Evolutionary conservation across 2,113 vertebrate genomes (phyloP).

Genomic region (Porphyrio hochstetteri): DNA sequence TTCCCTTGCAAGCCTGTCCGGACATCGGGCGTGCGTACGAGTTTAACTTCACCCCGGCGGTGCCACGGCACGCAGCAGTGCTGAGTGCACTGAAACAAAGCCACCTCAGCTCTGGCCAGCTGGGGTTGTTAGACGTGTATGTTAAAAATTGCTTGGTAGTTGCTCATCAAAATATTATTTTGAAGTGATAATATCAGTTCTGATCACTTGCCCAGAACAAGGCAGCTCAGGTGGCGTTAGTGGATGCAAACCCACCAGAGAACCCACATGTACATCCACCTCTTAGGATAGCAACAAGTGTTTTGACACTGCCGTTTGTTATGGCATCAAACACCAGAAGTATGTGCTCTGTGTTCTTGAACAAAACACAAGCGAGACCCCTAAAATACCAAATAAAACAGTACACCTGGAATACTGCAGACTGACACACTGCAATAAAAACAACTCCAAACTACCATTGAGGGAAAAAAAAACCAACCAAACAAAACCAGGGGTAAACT

Average conservation of each 20-base stretch:
- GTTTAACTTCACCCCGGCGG: neutral
- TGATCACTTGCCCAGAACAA: neutral
- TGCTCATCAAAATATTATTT: neutral
- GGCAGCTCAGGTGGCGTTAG: neutral
- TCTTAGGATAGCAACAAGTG: neutral
- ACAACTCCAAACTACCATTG: neutral
- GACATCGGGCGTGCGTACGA: rapidly evolving
- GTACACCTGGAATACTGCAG: neutral
- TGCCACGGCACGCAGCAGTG: neutral
- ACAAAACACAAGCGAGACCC: neutral
- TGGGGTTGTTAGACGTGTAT: too few relatives aligned
- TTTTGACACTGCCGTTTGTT: neutral
- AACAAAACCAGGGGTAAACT: neutral
- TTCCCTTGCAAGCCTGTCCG: neutral
- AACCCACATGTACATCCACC: too few relatives aligned
- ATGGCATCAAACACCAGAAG: neutral
- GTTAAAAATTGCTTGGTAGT: neutral
- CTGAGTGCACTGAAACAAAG: neutral
- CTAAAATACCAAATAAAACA: neutral
- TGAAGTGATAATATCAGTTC: neutral
- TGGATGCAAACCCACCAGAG: neutral
- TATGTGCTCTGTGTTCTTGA: neutral
- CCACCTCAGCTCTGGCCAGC: neutral
- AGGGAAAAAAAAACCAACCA: neutral
- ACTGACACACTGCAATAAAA: neutral